These are phyloP conservation scores for Megaceryle torquata DNA, from an alignment of 2,113 vertebrate species.

Conservation along the genomic window DNA sequence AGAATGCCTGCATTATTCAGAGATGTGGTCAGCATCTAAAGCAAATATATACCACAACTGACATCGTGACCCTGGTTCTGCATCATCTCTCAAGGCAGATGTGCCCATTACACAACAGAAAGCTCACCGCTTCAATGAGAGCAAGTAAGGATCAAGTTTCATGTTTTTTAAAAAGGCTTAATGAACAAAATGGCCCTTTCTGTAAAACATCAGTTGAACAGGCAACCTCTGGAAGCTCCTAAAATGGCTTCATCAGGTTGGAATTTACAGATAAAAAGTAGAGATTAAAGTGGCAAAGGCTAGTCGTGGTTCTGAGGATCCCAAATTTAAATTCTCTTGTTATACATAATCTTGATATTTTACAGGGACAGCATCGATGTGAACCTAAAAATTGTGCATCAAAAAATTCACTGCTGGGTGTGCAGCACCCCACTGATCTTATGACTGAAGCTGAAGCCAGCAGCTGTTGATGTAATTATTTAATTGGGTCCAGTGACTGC, in stretches of 20 bases:
- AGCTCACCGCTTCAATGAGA: neutral
- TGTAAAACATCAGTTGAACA: neutral
- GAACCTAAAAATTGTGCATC: neutral
- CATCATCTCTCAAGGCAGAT: neutral
- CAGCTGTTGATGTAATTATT: neutral
- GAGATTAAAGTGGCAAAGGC: neutral
- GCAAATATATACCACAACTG: neutral
- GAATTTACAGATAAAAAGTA: neutral
- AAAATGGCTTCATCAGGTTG: neutral
- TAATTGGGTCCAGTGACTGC: neutral
- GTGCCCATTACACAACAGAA: neutral
- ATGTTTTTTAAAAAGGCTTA: neutral
- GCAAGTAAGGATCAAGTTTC: neutral
- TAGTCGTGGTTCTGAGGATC: neutral
- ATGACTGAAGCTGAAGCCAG: neutral
- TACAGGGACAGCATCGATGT: neutral
- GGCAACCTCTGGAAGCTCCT: neutral
- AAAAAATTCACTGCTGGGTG: neutral
- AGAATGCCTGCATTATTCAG: slow-evolving; percentile 30
- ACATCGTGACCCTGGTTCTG: neutral
- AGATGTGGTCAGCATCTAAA: slow-evolving; percentile 33
- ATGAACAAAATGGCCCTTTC: neutral
- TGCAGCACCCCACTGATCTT: neutral
- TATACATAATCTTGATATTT: neutral
- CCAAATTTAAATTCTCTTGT: neutral